Evolutionary conservation across 2,888 invertebrate genomes (phyloP).

Genomic region (Eumacrocentrus americanus): DNA sequence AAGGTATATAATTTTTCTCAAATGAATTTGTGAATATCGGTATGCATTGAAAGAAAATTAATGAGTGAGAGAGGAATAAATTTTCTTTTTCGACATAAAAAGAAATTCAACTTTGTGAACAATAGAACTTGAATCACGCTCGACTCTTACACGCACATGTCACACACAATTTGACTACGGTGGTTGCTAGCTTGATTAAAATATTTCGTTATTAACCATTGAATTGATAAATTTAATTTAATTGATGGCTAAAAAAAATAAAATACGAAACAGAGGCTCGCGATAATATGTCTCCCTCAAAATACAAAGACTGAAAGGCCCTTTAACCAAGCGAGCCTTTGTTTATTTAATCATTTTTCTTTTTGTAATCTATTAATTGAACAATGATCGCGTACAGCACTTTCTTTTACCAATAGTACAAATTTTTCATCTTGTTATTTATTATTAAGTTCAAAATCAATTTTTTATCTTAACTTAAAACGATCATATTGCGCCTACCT

Average conservation of each 20-base stretch:
- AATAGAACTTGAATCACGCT: slow-evolving; percentile 37
- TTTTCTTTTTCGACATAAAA: no score
- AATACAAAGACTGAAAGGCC: slow-evolving; percentile 49
- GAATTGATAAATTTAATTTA: slow-evolving; percentile 26
- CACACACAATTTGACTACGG: slow-evolving; percentile 24
- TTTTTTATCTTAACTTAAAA: slow-evolving; percentile 19
- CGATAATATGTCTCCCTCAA: slow-evolving; percentile 30
- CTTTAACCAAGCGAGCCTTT: slow-evolving; percentile 37
- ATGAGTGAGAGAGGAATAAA: not conserved
- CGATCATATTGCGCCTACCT: slow-evolving; percentile 13
- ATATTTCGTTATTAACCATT: not conserved
- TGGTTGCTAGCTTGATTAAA: not conserved
- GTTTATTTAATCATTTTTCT: slow-evolving; percentile 22
- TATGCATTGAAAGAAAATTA: slow-evolving; percentile 1
- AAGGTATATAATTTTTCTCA: no score
- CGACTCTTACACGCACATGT: slow-evolving; percentile 37
- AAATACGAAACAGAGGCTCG: slow-evolving; percentile 32
- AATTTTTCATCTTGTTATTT: slow-evolving; percentile 35
- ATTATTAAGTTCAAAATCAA: slow-evolving; percentile 28
- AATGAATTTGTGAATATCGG: not conserved
- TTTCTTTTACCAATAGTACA: slow-evolving; percentile 36
- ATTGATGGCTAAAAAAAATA: slow-evolving; percentile 1
- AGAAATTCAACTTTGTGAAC: slow-evolving; percentile 37
- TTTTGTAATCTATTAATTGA: slow-evolving; percentile 12
- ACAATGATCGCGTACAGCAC: slow-evolving; percentile 10